Evolutionary conservation across 2,888 invertebrate species (phyloP), one percentile per base, ranked within the genome.

Genomic region (Gortyna flavago): DNA sequence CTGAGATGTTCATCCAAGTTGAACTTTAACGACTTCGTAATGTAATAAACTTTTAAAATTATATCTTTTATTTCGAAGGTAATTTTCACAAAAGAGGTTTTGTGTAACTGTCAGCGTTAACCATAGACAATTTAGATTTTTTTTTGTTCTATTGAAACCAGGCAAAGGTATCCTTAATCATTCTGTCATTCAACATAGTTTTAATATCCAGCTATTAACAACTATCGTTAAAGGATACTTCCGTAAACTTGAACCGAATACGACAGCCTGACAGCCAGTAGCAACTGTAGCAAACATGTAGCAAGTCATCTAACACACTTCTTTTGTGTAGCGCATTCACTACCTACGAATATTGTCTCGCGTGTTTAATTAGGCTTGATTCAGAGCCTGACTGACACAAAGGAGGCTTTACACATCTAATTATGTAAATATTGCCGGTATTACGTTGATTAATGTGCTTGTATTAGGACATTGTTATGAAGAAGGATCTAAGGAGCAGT

Each of bases 261-360:
- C 66, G 76, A 81, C 71, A 78, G 71, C 44, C 65, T 54, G 71
- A 6, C 41, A 85, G 64, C 38, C 72, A 65, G 69, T 77, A 79
- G 69, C 77, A 83, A 80, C 32, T 57, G 13, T 41, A 68, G 64
- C 75, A 78, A 81, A 68, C 79, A 54, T 77, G 62, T 57, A 81
- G 65, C 75, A 76, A 79, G 75, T 81, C 81, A 80, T 79, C 44
- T 65, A 79, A 75, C 74, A 80, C 35, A 79, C 32, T 79, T 83
- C 82, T 82, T 87, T 88, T 88, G 79, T 88, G 66, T 68, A 13
- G n/a, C 48, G 38, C 65, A 70, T 80, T 87, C 77, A 85, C 87
- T 84, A 35, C n/a, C n/a, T 35, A 85, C 38, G 75, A 65, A 85
- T 84, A 87, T 81, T 84, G 86, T 85, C 75, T 70, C 57, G 48